phyloP scores from a whole-genome alignment of 1,140 invertebrate species.

The Antheraea mylitta region DNA sequence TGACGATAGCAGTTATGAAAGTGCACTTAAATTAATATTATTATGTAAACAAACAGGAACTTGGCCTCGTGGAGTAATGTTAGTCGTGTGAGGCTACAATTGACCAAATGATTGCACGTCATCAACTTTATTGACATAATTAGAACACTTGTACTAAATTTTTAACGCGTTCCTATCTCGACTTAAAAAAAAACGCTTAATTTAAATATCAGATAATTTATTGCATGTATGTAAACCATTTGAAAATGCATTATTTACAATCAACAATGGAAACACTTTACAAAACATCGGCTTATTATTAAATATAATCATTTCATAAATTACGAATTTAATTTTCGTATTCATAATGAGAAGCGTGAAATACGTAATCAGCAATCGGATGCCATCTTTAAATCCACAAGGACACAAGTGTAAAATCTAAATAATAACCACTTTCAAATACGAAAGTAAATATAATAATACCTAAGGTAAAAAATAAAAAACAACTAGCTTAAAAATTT shows the following conservation, averaged over 20 bases:
- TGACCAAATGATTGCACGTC: constrained; percentile 71
- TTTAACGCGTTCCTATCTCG: constrained; percentile 43
- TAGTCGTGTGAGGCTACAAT: constrained; percentile 75
- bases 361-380: constrained; percentile 61
- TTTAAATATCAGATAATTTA: constrained; percentile 76
- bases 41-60: constrained; percentile 71
- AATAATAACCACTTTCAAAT: constrained; percentile 71
- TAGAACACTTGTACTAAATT: constrained; percentile 11
- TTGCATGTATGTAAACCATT: constrained; percentile 68
- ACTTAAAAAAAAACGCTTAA: constrained; percentile 67
- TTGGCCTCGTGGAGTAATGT: constrained; percentile 79
- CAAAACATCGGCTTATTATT: constrained; percentile 65
- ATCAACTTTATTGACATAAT: constrained; percentile 71
- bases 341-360: constrained; percentile 64
- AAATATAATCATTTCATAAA: constrained; percentile 47
- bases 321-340: constrained; percentile 57
- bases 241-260: constrained; percentile 74
- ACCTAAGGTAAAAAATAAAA: constrained; percentile 70
- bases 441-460: constrained; percentile 71
- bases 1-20: constrained; percentile 74
- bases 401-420: constrained; percentile 75
- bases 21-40: constrained; percentile 69
- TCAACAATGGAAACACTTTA: constrained; percentile 74
- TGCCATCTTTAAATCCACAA: constrained; percentile 72
- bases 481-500: constrained; percentile 73